Base-by-base conservation (phyloP, 2,888 invertebrate genomes). In the Salticus scenicus region DNA sequence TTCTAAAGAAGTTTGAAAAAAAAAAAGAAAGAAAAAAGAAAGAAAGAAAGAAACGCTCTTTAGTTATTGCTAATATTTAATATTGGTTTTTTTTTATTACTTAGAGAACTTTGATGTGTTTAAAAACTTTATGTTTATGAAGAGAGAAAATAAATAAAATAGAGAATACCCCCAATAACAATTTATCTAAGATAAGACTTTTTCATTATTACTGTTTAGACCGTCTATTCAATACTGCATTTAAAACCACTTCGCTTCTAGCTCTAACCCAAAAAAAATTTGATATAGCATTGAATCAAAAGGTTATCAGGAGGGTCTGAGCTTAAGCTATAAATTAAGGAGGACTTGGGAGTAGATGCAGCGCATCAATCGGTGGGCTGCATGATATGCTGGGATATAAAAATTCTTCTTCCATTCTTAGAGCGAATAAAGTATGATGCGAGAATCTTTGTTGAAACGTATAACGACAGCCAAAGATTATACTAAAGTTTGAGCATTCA, bases 361-460 rank as follows among this genome's bases (percentile, higher is more conserved):
- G 57, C 24, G 57, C 57, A 57, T 57, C 57, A 57, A 57, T 57
- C 57, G 57, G 57, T 57, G 8, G 14, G 14, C 57, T 57, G 57
- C 17, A 24, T 24, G 57, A 57, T 57, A 57, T 17, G 24, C 57
- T 20, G 42, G 57, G 57, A 57, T 57, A 57, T 57, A 57, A 57
- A 57, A 57, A 57, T 57, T 24, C 24, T 57, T 12, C 24, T 24
- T 17, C 5, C 24, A 7, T 47, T n/a, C 47, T 17, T 17, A 1
- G 47, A 63, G 66, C n/a, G 10, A 30, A 66, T 66, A 66, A 66
- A 66, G 66, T 17, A 30, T n/a, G 30, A n/a, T 14, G 17, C 66
- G 17, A 14, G n/a, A 14, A 66, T 66, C 31, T 31, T 30, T 66
- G 66, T 30, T 66, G 66, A 66, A 66, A 66, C 66, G 66, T 66